Evolutionary conservation across 2,888 invertebrate species (phyloP).

Genomic region (Scrobipalpa costella): DNA sequence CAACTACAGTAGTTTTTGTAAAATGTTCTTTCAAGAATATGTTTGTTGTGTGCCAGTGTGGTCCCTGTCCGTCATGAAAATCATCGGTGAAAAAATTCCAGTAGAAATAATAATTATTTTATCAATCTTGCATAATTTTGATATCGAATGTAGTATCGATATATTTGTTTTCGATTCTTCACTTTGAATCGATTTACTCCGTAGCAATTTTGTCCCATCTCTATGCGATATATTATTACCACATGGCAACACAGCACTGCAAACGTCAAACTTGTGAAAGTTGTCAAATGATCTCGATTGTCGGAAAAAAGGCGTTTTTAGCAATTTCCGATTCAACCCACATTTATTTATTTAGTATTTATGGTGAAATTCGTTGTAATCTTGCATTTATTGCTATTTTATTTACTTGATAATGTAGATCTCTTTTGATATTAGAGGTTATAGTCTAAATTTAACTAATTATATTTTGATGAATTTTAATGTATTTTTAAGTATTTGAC

Average conservation of each 20-base stretch:
- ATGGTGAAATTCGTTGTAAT: constrained; percentile 30
- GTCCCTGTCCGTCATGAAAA: too few species aligned
- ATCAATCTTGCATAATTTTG: too few species aligned
- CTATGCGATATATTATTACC: background rate
- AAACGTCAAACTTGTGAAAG: constrained; percentile 61
- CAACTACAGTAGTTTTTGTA: too few species aligned
- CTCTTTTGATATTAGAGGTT: constrained; percentile 62
- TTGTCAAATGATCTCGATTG: constrained; percentile 57
- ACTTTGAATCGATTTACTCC: background rate
- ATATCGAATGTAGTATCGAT: too few species aligned
- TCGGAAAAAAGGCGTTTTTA: constrained; percentile 47
- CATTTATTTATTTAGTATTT: constrained; percentile 25
- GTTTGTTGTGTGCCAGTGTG: too few species aligned
- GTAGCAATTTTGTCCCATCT: background rate
- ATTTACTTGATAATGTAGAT: constrained; percentile 44
- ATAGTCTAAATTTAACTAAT: constrained; percentile 59
- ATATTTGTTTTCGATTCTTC: too few species aligned
- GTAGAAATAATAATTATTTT: too few species aligned
- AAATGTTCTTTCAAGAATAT: too few species aligned
- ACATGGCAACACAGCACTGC: constrained; percentile 51
- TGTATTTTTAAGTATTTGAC: constrained; percentile 49
- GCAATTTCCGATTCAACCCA: constrained; percentile 25
- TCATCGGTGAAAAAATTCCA: too few species aligned
- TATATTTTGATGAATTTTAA: constrained; percentile 58
- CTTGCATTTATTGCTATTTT: constrained; percentile 20